A percentile compares a stretch with the other conserved stretches of the same genome.
phyloP scores from a whole-genome alignment of 2,888 invertebrate genomes.

The Polymixis flavicincta region DNA sequence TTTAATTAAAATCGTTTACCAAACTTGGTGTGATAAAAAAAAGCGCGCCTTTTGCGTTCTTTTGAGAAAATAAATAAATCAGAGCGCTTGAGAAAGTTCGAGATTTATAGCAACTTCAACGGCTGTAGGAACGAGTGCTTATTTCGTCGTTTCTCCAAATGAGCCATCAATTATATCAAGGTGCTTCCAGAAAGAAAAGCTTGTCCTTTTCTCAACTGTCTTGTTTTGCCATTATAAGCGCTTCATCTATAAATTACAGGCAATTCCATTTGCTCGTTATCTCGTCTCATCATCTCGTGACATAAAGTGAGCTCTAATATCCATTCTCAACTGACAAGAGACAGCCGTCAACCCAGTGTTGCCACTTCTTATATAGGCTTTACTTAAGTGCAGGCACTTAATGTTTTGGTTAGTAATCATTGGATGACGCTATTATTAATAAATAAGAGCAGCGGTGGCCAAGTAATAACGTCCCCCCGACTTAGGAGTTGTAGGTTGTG shows the following conservation, averaged over 20 bases:
- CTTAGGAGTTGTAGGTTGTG: too few species aligned
- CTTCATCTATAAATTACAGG: background rate
- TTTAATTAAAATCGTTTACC: conserved; percentile 54
- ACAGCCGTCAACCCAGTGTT: background rate
- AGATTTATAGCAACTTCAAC: conserved; percentile 37
- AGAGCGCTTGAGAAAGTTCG: conserved; percentile 35
- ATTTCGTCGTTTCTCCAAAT: conserved; percentile 12
- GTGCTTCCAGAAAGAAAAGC: background rate
- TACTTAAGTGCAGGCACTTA: background rate
- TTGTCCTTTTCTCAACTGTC: background rate
- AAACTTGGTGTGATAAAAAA: conserved; percentile 27
- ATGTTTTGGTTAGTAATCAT: background rate
- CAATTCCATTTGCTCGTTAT: background rate
- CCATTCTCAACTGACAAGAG: background rate
- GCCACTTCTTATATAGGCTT: background rate
- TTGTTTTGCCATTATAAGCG: background rate
- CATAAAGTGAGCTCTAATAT: background rate
- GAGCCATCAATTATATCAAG: background rate
- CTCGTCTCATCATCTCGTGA: background rate
- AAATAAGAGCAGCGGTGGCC: too few species aligned
- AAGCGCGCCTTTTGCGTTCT: background rate
- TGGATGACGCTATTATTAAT: background rate
- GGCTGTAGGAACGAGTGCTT: conserved; percentile 12
- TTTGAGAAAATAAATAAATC: conserved; percentile 31
- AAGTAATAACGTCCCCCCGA: too few species aligned